Evolutionary conservation across 2,888 invertebrate genomes (phyloP).

Genomic region (Melanotus villosus): DNA sequence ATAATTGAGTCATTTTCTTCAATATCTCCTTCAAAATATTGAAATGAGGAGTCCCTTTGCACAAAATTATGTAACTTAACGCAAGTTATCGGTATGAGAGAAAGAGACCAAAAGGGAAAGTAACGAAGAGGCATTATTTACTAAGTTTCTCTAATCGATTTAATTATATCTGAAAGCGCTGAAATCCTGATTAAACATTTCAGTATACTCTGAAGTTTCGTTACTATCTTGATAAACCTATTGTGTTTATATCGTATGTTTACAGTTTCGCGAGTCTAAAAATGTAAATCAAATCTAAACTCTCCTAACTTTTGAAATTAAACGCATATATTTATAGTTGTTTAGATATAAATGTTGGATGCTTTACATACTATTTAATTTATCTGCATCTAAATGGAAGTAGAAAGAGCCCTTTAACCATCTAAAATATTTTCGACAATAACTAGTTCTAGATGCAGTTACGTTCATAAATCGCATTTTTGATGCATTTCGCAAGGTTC

Average conservation of each 20-base stretch:
- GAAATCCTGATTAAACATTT: constrained; percentile 37
- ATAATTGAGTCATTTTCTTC: constrained; percentile 19
- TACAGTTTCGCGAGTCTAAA: background rate
- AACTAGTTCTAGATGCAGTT: too few relatives aligned
- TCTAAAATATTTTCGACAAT: too few relatives aligned
- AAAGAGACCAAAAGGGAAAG: constrained; percentile 1
- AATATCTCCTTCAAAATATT: constrained; percentile 23
- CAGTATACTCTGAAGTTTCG: constrained; percentile 2
- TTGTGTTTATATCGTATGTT: constrained; percentile 15
- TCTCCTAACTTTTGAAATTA: too few relatives aligned
- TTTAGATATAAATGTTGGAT: too few relatives aligned
- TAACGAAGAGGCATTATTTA: constrained; percentile 25
- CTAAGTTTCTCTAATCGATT: constrained; percentile 29
- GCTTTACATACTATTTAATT: too few relatives aligned
- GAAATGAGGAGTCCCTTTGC: constrained; percentile 8
- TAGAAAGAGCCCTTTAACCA: too few relatives aligned
- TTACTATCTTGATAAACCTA: constrained; percentile 16
- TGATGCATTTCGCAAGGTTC: too few relatives aligned
- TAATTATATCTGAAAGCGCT: constrained; percentile 31
- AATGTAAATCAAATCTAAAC: too few relatives aligned
- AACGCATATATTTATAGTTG: too few relatives aligned
- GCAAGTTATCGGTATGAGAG: constrained; percentile 12
- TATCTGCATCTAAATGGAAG: too few relatives aligned
- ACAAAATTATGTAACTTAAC: constrained; percentile 25
- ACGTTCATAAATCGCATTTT: too few relatives aligned